Percentiles rank a stretch among this genome's conserved stretches.
These are phyloP conservation scores for Dallia pectoralis DNA, from an alignment of 2,797 vertebrate genomes.

Conservation along the genomic window DNA sequence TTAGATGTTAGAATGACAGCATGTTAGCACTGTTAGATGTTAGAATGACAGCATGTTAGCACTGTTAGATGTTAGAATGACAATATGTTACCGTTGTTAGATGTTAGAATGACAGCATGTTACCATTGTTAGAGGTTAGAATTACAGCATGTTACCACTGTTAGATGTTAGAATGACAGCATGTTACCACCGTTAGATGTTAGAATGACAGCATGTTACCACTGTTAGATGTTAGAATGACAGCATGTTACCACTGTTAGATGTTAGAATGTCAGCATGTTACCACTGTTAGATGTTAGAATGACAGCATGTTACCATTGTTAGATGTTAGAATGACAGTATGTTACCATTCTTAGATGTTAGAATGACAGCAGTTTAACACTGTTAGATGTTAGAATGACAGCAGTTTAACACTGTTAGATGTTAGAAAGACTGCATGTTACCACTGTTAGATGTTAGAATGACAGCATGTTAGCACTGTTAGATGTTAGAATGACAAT, in stretches of 20 bases:
- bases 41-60: neutral
- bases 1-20: too few species aligned
- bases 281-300: too few species aligned
- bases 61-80: neutral
- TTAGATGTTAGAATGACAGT: neutral
- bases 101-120: neutral
- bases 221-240: neutral
- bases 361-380: neutral
- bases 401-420: neutral
- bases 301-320: neutral
- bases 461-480: neutral
- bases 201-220: neutral
- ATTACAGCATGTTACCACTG: neutral
- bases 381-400: neutral
- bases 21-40: too few species aligned
- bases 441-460: too few species aligned
- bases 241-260: neutral
- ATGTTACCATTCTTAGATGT: neutral
- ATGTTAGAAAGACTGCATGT: too few species aligned
- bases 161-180: too few species aligned
- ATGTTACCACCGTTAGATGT: too few species aligned
- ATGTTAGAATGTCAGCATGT: too few species aligned
- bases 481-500: neutral
- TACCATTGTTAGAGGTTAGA: neutral
- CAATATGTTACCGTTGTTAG: neutral